Conservation (phyloP, 2,113 vertebrate species). For the Hydrolagus affinis region DNA sequence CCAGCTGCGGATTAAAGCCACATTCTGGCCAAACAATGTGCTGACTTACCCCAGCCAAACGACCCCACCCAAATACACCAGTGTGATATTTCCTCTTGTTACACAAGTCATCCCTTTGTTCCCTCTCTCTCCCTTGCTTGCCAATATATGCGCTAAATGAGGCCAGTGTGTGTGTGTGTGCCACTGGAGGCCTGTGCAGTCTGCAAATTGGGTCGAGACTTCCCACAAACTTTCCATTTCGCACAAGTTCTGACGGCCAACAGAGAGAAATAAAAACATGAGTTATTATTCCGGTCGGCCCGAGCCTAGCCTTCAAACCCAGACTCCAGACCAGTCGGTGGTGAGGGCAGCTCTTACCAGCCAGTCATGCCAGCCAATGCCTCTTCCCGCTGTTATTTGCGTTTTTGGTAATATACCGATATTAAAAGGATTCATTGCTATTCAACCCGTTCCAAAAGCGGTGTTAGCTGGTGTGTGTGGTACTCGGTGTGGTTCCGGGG, state of each 20-base stretch:
- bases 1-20: not conserved
- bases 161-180: not conserved
- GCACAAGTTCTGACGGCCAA: not conserved
- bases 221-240: not conserved
- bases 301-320: not conserved
- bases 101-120: too few species aligned
- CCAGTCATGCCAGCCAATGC: not conserved
- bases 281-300: not conserved
- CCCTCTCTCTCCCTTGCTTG: too few species aligned
- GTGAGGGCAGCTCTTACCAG: not conserved
- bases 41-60: too few species aligned
- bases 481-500: too few species aligned
- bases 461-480: not conserved
- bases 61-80: too few species aligned
- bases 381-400: not conserved
- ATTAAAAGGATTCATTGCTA: not conserved
- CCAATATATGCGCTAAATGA: not conserved
- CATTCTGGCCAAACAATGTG: too few species aligned
- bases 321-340: not conserved
- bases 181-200: not conserved
- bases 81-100: too few species aligned
- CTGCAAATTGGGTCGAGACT: not conserved
- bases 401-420: not conserved
- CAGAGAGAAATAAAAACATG: not conserved
- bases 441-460: not conserved